These are phyloP conservation scores for Macrochelys suwanniensis DNA, from an alignment of 2,797 vertebrate species.

Conservation along the genomic window DNA sequence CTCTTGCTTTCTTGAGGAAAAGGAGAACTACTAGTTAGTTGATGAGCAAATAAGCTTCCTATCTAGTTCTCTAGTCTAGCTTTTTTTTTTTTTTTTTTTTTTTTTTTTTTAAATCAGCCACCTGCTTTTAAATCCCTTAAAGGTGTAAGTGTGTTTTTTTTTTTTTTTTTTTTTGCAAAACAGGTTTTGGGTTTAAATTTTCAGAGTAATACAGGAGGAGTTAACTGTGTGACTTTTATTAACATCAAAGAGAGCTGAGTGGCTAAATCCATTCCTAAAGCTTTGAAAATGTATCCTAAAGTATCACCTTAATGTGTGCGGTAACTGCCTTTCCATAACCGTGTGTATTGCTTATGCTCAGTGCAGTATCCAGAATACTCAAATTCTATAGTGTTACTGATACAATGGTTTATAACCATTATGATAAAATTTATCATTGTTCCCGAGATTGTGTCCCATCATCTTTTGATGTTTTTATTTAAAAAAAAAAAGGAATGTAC, in stretches of 20 bases:
- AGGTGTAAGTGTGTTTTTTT: neutral
- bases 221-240: neutral
- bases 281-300: neutral
- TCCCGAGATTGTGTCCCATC: neutral
- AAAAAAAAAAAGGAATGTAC: rapidly evolving
- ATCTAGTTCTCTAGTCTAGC: neutral
- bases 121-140: neutral
- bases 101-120: too few relatives aligned
- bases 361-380: neutral
- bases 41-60: neutral
- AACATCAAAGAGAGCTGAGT: neutral
- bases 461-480: neutral
- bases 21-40: neutral
- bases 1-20: neutral
- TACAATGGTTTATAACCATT: rapidly evolving
- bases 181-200: neutral
- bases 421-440: neutral
- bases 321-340: rapidly evolving
- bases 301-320: rapidly evolving
- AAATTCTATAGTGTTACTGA: rapidly evolving
- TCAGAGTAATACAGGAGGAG: neutral
- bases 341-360: rapidly evolving
- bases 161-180: neutral
- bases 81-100: too few relatives aligned
- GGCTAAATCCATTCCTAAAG: neutral